Conservation (phyloP, 30 jellyfish, hydroid and myxozoan genomes). For the Hydractinia echinata region DNA sequence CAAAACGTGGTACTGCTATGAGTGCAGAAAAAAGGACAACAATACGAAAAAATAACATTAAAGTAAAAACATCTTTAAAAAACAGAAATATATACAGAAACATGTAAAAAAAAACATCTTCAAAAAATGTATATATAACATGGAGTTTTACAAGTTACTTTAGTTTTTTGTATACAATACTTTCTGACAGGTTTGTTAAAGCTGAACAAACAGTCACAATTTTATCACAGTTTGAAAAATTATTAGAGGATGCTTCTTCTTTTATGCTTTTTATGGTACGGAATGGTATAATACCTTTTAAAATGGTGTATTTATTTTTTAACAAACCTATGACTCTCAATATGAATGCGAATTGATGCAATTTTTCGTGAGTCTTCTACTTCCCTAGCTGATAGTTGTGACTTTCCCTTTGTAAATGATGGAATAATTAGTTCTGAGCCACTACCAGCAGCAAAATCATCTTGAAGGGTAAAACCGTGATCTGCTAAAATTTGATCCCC, state of each 20-base stretch:
- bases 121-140: too few species aligned
- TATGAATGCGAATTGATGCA: slow-evolving; percentile 30
- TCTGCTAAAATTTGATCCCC: slow-evolving; percentile 29
- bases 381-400: slow-evolving; percentile 33
- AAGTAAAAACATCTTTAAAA: too few species aligned
- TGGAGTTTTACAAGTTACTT: background rate
- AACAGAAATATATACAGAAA: too few species aligned
- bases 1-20: too few species aligned
- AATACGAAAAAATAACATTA: too few species aligned
- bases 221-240: background rate
- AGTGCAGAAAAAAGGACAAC: too few species aligned
- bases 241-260: background rate
- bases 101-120: too few species aligned
- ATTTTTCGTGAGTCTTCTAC: slow-evolving; percentile 16
- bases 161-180: background rate
- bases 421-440: slow-evolving; percentile 31
- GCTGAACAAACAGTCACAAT: background rate
- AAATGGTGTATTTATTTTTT: slow-evolving; percentile 19
- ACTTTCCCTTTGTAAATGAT: slow-evolving; percentile 37
- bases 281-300: slow-evolving; percentile 23
- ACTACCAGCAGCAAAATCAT: slow-evolving; percentile 48
- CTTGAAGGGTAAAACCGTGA: slow-evolving; percentile 29
- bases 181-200: background rate
- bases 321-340: slow-evolving; percentile 25
- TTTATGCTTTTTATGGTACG: slow-evolving; percentile 18